Conservation (phyloP, 2,888 invertebrate species). For the Andrena haemorrhoa region DNA sequence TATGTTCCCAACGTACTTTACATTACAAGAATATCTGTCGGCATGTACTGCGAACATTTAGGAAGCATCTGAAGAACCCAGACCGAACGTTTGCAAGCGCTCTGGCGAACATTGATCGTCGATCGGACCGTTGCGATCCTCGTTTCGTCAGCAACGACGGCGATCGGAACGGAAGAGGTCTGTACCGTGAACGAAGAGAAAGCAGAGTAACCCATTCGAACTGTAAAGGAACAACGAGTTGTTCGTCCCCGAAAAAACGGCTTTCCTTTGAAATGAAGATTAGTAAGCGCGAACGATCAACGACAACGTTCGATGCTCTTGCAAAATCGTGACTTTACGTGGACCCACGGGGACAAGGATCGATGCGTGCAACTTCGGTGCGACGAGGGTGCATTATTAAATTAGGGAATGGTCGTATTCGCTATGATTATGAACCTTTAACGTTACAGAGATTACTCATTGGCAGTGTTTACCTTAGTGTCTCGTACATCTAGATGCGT, state of each 20-base stretch:
- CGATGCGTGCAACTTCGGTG: constrained; percentile 26
- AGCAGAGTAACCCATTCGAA: background rate
- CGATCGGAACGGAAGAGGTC: background rate
- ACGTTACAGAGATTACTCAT: constrained; percentile 63
- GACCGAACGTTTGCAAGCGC: constrained; percentile 36
- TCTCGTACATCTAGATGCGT: constrained; percentile 68
- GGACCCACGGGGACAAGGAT: constrained; percentile 9
- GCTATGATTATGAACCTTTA: constrained; percentile 65
- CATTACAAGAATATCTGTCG: constrained; percentile 70
- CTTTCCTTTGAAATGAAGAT: background rate
- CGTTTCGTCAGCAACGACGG: background rate
- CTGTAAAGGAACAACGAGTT: background rate
- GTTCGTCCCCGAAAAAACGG: background rate
- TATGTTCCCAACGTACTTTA: constrained; percentile 62
- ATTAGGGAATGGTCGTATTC: constrained; percentile 64
- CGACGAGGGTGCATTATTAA: constrained; percentile 58
- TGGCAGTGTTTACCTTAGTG: constrained; percentile 67
- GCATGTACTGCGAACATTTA: constrained; percentile 67
- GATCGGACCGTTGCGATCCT: constrained; percentile 10
- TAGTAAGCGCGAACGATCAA: constrained; percentile 19
- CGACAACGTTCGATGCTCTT: constrained; percentile 22
- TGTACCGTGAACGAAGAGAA: background rate
- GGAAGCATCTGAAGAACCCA: constrained; percentile 66
- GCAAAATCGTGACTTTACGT: constrained; percentile 40
- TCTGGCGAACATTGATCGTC: constrained; percentile 21